These are phyloP conservation scores for Diachasma alloeum DNA, from an alignment of 1,140 invertebrate genomes.

Conservation along the genomic window DNA sequence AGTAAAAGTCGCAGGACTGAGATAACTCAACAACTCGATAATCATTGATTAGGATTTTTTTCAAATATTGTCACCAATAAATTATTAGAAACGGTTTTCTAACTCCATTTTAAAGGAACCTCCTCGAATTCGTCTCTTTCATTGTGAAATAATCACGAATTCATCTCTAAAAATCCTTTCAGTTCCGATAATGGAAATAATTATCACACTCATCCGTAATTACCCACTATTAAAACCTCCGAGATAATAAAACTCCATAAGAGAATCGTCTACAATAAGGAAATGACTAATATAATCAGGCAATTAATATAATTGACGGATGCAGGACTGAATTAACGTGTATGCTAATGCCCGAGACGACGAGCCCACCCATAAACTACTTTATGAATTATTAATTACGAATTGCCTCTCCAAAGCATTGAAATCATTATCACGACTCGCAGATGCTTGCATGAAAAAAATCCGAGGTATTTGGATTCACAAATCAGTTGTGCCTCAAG, in stretches of 20 bases:
- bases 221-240: neutral
- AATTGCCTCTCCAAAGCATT: slow-evolving; percentile 10
- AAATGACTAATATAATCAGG: slow-evolving; percentile 41
- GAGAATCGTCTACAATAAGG: neutral
- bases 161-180: too few species aligned
- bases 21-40: too few species aligned
- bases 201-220: too few species aligned
- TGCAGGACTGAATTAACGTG: slow-evolving; percentile 34
- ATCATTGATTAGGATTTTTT: too few species aligned
- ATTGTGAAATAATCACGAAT: too few species aligned
- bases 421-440: neutral
- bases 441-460: neutral
- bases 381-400: slow-evolving; percentile 50
- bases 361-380: slow-evolving; percentile 30
- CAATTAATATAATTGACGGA: slow-evolving; percentile 44
- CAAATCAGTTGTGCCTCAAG: neutral
- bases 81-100: too few species aligned
- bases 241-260: neutral
- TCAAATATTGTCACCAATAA: neutral
- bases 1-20: too few species aligned
- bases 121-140: too few species aligned
- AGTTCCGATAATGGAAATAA: too few species aligned
- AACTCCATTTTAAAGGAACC: too few species aligned
- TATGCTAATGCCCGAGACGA: slow-evolving; percentile 34
- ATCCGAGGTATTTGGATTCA: neutral